A percentile compares a stretch with the other conserved stretches of the same genome.
phyloP scores from a whole-genome alignment of 2,888 invertebrate species.

The Dryocosmus kuriphilus region DNA sequence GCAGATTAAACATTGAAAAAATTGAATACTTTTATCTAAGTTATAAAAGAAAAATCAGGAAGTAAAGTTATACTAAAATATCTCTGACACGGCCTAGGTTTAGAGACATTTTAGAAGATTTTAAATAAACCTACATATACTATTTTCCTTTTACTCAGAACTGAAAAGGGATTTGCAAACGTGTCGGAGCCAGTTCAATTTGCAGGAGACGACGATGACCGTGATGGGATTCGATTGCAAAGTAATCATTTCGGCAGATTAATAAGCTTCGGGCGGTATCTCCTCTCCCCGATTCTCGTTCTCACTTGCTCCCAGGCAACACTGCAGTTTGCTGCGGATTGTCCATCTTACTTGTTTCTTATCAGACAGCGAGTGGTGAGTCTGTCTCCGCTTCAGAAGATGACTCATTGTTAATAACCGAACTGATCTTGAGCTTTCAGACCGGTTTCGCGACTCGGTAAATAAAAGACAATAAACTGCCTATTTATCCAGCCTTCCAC shows the following conservation, averaged over 20 bases:
- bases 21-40: neutral
- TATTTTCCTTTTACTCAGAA: neutral
- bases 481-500: conserved; percentile 34
- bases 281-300: neutral
- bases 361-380: conserved; percentile 6
- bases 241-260: neutral
- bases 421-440: conserved; percentile 59
- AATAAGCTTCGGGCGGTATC: neutral
- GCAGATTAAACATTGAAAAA: neutral
- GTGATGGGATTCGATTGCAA: neutral
- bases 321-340: neutral
- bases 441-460: conserved; percentile 65
- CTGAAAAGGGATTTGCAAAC: neutral
- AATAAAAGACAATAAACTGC: conserved; percentile 53
- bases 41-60: neutral
- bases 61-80: neutral
- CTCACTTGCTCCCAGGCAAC: neutral
- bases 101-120: neutral
- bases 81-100: neutral
- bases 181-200: neutral
- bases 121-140: neutral
- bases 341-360: neutral
- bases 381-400: conserved; percentile 42
- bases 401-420: conserved; percentile 71
- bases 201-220: neutral